Conservation (phyloP, 2,113 vertebrate genomes). For the Tragelaphus scriptus region DNA sequence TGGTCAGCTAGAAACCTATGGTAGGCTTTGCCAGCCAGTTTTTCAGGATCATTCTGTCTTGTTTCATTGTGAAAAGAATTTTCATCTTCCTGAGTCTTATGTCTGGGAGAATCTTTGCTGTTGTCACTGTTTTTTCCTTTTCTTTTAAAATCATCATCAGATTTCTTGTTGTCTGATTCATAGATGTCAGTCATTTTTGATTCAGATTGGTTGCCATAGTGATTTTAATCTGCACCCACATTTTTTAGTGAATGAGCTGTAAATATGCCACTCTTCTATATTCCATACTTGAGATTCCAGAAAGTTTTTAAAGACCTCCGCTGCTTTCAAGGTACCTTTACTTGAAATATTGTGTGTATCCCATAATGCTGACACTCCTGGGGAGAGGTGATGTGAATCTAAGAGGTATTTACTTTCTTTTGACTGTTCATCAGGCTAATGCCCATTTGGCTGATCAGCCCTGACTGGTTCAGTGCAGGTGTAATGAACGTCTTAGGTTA, state of each 20-base stretch:
- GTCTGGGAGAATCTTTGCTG: background rate
- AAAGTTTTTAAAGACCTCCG: background rate
- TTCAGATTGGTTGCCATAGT: background rate
- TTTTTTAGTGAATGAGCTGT: background rate
- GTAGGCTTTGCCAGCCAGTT: background rate
- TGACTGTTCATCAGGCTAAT: background rate
- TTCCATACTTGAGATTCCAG: background rate
- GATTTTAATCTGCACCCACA: background rate
- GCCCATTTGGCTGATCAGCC: background rate
- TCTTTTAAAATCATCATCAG: background rate
- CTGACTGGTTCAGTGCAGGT: background rate
- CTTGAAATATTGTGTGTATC: conserved; percentile 17
- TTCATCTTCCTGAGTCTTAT: background rate
- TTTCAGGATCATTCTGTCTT: background rate
- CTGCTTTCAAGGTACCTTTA: background rate
- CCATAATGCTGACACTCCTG: background rate
- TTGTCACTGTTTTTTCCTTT: background rate
- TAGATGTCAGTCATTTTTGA: background rate
- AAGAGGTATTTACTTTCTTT: background rate
- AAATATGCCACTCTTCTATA: background rate
- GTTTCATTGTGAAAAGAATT: background rate
- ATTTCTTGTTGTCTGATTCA: background rate
- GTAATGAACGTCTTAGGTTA: conserved; percentile 49
- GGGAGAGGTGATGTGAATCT: background rate
- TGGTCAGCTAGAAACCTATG: background rate